phyloP scores from a whole-genome alignment of 2,113 vertebrate species.

The Ciconia maguari region DNA sequence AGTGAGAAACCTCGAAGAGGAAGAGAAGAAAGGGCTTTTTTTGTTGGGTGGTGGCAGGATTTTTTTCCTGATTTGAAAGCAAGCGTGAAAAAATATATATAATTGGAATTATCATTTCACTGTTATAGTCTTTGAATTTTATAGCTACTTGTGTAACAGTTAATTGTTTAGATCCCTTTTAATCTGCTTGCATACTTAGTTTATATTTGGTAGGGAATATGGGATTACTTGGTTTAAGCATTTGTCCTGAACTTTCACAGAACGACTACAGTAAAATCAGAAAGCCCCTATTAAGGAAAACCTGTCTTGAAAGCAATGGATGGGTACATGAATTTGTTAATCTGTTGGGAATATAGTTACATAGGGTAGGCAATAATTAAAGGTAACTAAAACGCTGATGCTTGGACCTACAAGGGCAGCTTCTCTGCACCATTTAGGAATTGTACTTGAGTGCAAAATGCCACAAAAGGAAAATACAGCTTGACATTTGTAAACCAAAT shows the following conservation, averaged over 20 bases:
- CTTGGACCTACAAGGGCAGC: neutral
- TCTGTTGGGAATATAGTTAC: neutral
- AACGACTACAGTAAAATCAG: neutral
- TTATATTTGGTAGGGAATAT: neutral
- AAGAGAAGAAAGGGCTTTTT: neutral
- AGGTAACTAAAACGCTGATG: neutral
- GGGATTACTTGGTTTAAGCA: neutral
- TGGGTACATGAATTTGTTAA: neutral
- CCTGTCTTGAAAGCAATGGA: neutral
- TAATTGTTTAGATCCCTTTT: neutral
- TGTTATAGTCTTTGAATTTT: neutral
- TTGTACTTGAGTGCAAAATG: neutral
- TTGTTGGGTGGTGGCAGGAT: neutral
- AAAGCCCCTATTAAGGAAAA: neutral
- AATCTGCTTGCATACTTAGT: neutral
- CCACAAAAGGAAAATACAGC: neutral
- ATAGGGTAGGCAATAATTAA: neutral
- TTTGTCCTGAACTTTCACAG: neutral
- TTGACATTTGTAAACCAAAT: constrained; percentile 4
- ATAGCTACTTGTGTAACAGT: neutral
- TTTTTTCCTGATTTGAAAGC: neutral
- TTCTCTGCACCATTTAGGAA: neutral
- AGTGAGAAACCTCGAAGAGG: neutral
- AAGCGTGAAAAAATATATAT: neutral
- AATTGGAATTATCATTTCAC: neutral